A percentile compares a stretch with the other conserved stretches of the same genome.
Conservation (phyloP, 2,888 invertebrate species). For the Pedicia rivosa region DNA sequence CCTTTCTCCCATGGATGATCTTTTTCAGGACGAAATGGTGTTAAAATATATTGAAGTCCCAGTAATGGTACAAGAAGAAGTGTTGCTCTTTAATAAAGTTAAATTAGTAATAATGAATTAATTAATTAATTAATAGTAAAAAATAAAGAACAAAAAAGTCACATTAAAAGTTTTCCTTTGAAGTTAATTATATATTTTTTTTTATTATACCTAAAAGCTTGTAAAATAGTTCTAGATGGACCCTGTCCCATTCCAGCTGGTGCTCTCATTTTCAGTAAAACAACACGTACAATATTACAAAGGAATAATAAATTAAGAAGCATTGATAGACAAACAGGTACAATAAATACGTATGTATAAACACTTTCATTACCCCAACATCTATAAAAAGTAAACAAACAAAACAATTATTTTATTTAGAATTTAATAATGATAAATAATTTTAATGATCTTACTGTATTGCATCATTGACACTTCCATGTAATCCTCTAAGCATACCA, state of each 20-base stretch:
- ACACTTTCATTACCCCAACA: slow-evolving; percentile 65
- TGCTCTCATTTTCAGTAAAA: slow-evolving; percentile 65
- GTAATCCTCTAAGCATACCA: slow-evolving; percentile 43
- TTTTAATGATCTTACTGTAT: slow-evolving; percentile 36
- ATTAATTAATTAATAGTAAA: too few relatives aligned
- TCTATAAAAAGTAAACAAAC: slow-evolving; percentile 26
- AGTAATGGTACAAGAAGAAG: slow-evolving; percentile 78
- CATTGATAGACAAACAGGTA: slow-evolving; percentile 65
- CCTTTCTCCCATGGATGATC: slow-evolving; percentile 55
- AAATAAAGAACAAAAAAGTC: not conserved
- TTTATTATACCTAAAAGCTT: slow-evolving; percentile 45
- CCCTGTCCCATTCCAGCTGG: slow-evolving; percentile 44
- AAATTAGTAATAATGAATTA: not conserved
- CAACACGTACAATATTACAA: slow-evolving; percentile 77
- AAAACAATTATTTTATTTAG: not conserved
- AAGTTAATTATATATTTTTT: not conserved
- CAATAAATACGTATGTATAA: slow-evolving; percentile 56
- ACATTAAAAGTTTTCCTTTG: not conserved
- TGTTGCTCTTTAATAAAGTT: slow-evolving; percentile 46
- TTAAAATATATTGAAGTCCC: slow-evolving; percentile 79
- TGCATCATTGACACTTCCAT: slow-evolving; percentile 33
- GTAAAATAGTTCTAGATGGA: slow-evolving; percentile 55
- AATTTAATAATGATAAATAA: not conserved
- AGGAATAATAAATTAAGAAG: slow-evolving; percentile 70
- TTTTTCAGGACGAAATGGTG: slow-evolving; percentile 62